Conservation (phyloP, 1,140 invertebrate genomes). For the Drosophila nannoptera region DNA sequence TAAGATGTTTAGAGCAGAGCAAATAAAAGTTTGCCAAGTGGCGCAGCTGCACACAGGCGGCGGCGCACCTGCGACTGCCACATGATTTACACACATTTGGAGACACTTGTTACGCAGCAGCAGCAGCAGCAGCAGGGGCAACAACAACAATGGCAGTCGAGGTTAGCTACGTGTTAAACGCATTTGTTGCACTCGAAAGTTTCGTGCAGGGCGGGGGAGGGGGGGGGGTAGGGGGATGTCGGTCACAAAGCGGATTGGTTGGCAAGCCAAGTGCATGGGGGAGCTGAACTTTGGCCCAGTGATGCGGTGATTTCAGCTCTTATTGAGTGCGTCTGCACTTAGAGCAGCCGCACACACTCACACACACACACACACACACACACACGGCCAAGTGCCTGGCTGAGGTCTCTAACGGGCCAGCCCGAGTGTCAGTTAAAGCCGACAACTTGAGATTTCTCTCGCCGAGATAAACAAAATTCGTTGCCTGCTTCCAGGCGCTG, state of each 20-base stretch:
- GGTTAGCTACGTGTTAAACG: slow-evolving; percentile 62
- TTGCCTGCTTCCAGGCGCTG: slow-evolving; percentile 9
- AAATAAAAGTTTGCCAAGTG: slow-evolving; percentile 63
- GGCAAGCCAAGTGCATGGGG: slow-evolving; percentile 59
- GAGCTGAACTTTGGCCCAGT: slow-evolving; percentile 59
- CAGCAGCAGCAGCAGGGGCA: slow-evolving; percentile 1
- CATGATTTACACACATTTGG: slow-evolving; percentile 27
- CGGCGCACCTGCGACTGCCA: slow-evolving; percentile 49
- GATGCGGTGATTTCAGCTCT: slow-evolving; percentile 59
- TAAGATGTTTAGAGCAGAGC: slow-evolving; percentile 15
- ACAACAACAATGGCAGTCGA: slow-evolving; percentile 5
- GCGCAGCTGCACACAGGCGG: slow-evolving; percentile 27
- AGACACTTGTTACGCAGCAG: slow-evolving; percentile 29
- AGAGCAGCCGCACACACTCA: slow-evolving; percentile 25
- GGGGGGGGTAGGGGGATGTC: slow-evolving; percentile 3
- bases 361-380: slow-evolving; percentile 9
- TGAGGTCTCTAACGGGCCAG: slow-evolving; percentile 1
- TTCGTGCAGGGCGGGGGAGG: slow-evolving; percentile 4
- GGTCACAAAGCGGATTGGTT: slow-evolving; percentile 44
- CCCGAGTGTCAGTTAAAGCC: slow-evolving; percentile 6
- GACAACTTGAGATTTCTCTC: slow-evolving; percentile 16
- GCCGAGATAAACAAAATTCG: slow-evolving; percentile 14
- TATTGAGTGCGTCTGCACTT: too few species aligned
- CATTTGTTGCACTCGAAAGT: slow-evolving; percentile 66
- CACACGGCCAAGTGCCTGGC: slow-evolving; percentile 5